A percentile compares a stretch with the other conserved stretches of the same genome.
Evolutionary conservation across 2,888 invertebrate species (phyloP).

Genomic region (Coenonympha glycerion): DNA sequence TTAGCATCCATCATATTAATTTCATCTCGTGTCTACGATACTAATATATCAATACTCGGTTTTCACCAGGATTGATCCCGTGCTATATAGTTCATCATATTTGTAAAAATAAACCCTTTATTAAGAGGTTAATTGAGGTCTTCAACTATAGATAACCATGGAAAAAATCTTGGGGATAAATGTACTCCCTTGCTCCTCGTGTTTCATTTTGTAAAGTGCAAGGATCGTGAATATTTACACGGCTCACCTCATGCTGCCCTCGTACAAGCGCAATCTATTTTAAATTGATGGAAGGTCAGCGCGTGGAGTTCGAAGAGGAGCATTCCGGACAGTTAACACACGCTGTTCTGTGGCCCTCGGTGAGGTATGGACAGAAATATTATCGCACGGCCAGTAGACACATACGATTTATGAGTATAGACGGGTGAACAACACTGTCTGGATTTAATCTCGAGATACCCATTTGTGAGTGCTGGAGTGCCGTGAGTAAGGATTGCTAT

Average conservation of each 20-base stretch:
- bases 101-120: no score
- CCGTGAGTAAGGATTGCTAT: no score
- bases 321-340: constrained; percentile 36
- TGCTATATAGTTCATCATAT: no score
- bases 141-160: no score
- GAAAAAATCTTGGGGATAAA: not conserved
- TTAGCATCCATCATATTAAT: no score
- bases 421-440: not conserved
- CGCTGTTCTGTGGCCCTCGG: constrained; percentile 28
- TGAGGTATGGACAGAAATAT: constrained; percentile 34
- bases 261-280: constrained; percentile 52
- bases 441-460: not conserved
- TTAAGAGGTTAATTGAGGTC: no score
- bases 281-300: constrained; percentile 68
- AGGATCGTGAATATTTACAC: constrained; percentile 15
- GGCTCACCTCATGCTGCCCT: constrained; percentile 20
- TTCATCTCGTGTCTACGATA: no score
- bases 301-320: constrained; percentile 40
- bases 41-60: no score
- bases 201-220: constrained; percentile 3
- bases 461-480: not conserved
- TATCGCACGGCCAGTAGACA: not conserved
- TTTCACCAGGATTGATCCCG: no score
- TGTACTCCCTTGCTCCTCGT: not conserved
- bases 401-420: no score